Evolutionary conservation across 2,888 invertebrate species (phyloP).

Genomic region (Cantharis nigra): DNA sequence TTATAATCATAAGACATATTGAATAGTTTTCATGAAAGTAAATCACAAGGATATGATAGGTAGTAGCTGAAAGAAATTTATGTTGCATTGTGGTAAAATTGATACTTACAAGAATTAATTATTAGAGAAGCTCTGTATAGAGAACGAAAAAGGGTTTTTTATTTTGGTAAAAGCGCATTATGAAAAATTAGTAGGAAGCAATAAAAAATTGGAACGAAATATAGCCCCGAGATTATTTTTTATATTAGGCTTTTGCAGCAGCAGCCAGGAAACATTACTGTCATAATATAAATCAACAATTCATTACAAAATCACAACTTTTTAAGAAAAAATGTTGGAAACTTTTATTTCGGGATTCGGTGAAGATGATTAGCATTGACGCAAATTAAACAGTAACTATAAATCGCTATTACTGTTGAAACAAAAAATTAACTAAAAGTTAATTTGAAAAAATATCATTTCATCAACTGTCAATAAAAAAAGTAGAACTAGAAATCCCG

Average conservation of each 20-base stretch:
- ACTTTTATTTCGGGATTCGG: background rate
- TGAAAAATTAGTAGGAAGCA: background rate
- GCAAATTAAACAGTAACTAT: background rate
- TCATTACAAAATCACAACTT: background rate
- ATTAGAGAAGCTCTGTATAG: background rate
- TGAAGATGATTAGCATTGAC: background rate
- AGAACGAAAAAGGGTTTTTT: background rate
- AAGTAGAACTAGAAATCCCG: conserved; percentile 18
- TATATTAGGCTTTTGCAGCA: background rate
- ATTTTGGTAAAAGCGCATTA: background rate
- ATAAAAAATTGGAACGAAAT: background rate
- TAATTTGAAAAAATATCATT: background rate
- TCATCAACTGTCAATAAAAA: conserved; percentile 12
- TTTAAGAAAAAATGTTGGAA: background rate
- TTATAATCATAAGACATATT: background rate
- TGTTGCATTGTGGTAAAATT: background rate
- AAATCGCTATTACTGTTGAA: background rate
- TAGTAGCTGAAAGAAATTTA: background rate
- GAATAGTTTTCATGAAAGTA: background rate
- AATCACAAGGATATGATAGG: background rate
- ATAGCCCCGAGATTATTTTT: background rate
- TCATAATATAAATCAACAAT: background rate
- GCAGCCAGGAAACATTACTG: background rate
- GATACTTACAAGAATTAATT: background rate
- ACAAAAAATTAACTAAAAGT: background rate